Base-by-base conservation (phyloP, 2,797 vertebrate genomes). In the Acanthornis magna region DNA sequence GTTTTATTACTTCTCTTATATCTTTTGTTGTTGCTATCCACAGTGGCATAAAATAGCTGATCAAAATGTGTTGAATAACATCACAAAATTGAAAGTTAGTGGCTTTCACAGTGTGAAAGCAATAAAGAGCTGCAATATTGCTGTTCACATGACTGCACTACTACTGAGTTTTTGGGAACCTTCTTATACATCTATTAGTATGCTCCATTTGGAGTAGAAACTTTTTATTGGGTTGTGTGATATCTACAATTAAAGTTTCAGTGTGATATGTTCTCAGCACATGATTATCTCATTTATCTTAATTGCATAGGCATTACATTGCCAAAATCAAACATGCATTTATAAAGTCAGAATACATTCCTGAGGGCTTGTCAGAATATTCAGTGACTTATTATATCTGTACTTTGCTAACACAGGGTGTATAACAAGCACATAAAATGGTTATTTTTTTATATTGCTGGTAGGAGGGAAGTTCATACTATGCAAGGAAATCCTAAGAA, bases 71-170 rank as follows among this genome's bases (percentile, higher is more conserved):
- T 85, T 96, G 93, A 93, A 91, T 96, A 95, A 97, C 72, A 82
- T 82, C 78, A 57, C 57, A 45, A 90, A 93, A 93, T 95, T 94
- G 93, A 96, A 94, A 96, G 92, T 95, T 95, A 95, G 75, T 85
- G 55, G 45, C 68, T 95, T 96, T 92, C 93, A 93, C 81, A 88
- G 85, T 95, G 88, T 91, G 94, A 96, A 93, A 82, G 90, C 90
- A 91, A 86, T 95, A 88, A 95, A 94, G 61, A 93, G 78, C 55
- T 81, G 43, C 71, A 92, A 34, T 93, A 93, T 90, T 91, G 86
- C 85, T 71, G 57, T 84, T 95, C 95, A 89, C 34, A 87, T 92
- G 68, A 88, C 78, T 95, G 84, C 62, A 66, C 45, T 71, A 47
- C 67, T 87, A 55, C 62, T 45, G 67, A 70, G 79, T 42, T 93